Evolutionary conservation across 2,113 vertebrate genomes (phyloP), one percentile per base, ranked within the genome.

Genomic region (Scalopus aquaticus): DNA sequence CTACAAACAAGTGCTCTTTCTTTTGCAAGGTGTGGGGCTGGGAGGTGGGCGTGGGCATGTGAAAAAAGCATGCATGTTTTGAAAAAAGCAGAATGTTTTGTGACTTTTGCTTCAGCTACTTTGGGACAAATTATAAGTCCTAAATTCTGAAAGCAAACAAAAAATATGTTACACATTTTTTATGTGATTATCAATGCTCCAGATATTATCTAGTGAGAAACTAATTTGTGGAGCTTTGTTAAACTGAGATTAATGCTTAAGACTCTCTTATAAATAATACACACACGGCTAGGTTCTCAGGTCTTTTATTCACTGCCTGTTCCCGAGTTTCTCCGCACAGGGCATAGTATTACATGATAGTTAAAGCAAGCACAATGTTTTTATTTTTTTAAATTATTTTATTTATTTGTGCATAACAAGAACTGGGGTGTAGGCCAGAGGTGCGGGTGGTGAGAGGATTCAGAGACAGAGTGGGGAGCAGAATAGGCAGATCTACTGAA

Each of bases 71-170:
- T n/a, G n/a, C n/a, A n/a, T n/a, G n/a, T n/a, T n/a, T n/a, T n/a
- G n/a, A n/a, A n/a, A n/a, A 98, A 98, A 98, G 98, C 98, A 98
- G 97, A 98, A 49, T 97, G 98, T 98, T 98, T 98, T 98, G 98
- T 96, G 94, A 70, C 97, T 98, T 98, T 98, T 98, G 98, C 98
- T 98, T 98, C 96, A 96, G 98, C 97, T 97, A 95, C 96, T 98
- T 97, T 97, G 97, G 96, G 98, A 98, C 98, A 98, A 96, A 98
- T 98, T 98, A 98, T 98, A 99, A 98, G 98, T 98, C 98, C 98
- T 98, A 97, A 98, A 97, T 97, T 97, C 96, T 98, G 98, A 70
- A 58, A 58, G 82, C 77, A 72, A 84, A 76, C 28, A 49, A 49
- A 12, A 49, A 49, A 49, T 9, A 87, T 65, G 44, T 44, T 19